Base-by-base conservation (phyloP, 92 coral and sea anemone species). In the Porites cylindrica region DNA sequence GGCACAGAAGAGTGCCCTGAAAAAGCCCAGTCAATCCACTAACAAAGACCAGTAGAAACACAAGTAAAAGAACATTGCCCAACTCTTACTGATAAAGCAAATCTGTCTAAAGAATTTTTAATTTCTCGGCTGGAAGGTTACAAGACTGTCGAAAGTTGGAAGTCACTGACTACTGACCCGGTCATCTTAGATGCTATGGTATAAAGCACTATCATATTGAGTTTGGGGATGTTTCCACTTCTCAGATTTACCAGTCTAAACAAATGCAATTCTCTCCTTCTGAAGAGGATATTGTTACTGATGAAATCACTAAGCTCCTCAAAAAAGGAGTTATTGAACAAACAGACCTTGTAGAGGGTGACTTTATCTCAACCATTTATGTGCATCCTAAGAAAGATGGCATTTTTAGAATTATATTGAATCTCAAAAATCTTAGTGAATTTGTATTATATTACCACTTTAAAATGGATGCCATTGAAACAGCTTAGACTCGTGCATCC, bases 111-210 rank as follows among this genome's bases (percentile, higher is more conserved):
- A 14, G 21, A 38, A 69, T 70, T 29, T 50, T 29, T 51, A 60
- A 10, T n/a, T 84, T 78, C 24, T n/a, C 53, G 56, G 92, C 88
- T 32, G 92, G 92, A 21, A 29, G 59, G 59, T 3, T 84, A 53
- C 65, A 60, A 68, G 24, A 88, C 70, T 21, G 26, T 62, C 29
- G 54, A 43, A 10, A 17, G 12, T 29, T 90, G 90, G 90, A 74
- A 79, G 38, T 56, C 86, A 71, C 20, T 85, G 75, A 89, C 92
- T 70, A 89, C 64, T 89, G 83, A 85, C 73, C 86, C 86, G 1
- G 52, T 50, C 64, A 67, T 85, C 1, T 63, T 85, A 11, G 90
- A 79, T 90, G 90, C 93, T 70, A 65, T 2, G 3, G 38, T 29
- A 1, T 83, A 52, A 54, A 89, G 79, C 89, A 84, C 51, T 83